Base-by-base conservation (phyloP, 2,888 invertebrate species). In the Tetragnatha montana region DNA sequence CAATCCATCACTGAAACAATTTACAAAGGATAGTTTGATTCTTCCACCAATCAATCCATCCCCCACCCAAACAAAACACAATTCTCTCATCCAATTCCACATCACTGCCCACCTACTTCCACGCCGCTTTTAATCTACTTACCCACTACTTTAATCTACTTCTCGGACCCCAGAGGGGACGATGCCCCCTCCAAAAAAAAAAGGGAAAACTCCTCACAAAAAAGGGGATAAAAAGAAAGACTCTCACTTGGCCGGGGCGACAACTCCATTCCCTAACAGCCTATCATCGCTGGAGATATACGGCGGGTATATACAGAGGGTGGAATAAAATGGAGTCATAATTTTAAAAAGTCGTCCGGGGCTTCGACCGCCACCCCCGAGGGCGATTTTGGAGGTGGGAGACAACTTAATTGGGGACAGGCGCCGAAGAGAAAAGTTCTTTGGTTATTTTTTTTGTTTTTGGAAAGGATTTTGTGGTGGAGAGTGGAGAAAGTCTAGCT, bases 331-430 rank as follows among this genome's bases (percentile, higher is more conserved):
- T 83, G 73, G 79, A 78, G 88, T 74, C 83, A 80, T 88, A 88
- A 88, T 82, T 88, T 88, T 88, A 88, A 88, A 88, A 88, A 88
- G 88, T 88, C 88, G 79, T 88, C 88, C 79, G 49, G 60, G 35
- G 50, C 68, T 76, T 19, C 84, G 60, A 50, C 21, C 47, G 47
- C 19, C 82, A 35, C 82, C 60, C 22, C 79, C 74, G 21, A 79
- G 87, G 79, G 79, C 50, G 78, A 19, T 83, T 71, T 71, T 68
- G 51, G 78, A 82, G 73, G 79, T 79, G 79, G 88, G 88, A 88
- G 88, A 88, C 79, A 88, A 82, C 60, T 88, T 88, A 88, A 88
- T 88, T 88, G 88, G 88, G 74, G 83, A 60, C 83, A 83, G 88
- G 88, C 88, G 88, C 88, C 88, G 81, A 79, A 79, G 83, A 79